phyloP scores from a whole-genome alignment of 2,888 invertebrate species.

The Aelia acuminata region DNA sequence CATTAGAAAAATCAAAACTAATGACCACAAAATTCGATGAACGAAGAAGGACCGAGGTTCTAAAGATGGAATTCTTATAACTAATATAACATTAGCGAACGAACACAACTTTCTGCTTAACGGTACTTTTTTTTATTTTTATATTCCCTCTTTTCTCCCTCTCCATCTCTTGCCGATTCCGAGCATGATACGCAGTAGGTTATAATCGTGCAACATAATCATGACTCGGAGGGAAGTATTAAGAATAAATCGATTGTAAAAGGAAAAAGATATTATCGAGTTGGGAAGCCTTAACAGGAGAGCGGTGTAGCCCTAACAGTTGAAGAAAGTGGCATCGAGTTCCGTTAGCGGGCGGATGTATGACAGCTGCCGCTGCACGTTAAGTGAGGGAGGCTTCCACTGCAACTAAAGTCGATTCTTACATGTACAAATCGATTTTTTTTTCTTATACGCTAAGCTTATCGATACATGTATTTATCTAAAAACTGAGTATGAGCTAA shows the following conservation, averaged over 20 bases:
- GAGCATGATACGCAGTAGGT: constrained; percentile 19
- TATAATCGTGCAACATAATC: constrained; percentile 7
- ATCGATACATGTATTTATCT: too few species aligned
- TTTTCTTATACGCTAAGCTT: too few species aligned
- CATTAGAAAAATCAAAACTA: background rate
- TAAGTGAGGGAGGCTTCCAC: background rate
- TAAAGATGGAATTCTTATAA: background rate
- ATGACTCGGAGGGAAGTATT: background rate
- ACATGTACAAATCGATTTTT: too few species aligned
- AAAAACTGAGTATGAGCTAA: too few species aligned
- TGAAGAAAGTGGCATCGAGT: constrained; percentile 33
- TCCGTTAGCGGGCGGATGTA: constrained; percentile 50
- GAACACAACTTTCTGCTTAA: background rate
- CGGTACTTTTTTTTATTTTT: background rate
- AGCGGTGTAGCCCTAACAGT: background rate
- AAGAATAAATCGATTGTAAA: background rate
- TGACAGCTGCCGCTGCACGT: constrained; percentile 2
- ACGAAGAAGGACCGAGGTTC: background rate
- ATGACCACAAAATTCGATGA: background rate
- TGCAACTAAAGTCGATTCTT: background rate
- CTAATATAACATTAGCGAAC: background rate
- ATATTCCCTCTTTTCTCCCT: background rate
- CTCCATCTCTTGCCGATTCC: too few species aligned
- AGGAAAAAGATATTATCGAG: background rate
- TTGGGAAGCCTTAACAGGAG: background rate